Conservation (phyloP, 2,888 invertebrate genomes). For the Archaeoteleia sp. region DNA sequence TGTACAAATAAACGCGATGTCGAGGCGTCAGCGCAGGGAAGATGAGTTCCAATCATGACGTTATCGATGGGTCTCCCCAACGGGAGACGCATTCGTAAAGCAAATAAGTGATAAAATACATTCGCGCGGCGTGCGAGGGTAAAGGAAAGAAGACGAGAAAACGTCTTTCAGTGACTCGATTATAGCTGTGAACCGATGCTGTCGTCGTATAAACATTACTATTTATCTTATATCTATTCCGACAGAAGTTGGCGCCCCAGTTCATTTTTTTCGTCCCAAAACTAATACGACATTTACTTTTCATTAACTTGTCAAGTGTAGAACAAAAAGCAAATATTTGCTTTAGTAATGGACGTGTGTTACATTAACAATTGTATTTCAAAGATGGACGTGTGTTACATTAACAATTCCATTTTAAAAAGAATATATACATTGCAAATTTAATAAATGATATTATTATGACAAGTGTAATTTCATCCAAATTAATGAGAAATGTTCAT, state of each 20-base stretch:
- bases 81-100: slow-evolving; percentile 17
- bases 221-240: slow-evolving; percentile 38
- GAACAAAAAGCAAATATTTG: no score
- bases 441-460: no score
- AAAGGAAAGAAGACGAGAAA: slow-evolving; percentile 7
- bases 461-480: no score
- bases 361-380: no score
- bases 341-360: no score
- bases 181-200: slow-evolving; percentile 33
- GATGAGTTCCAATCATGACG: slow-evolving; percentile 26
- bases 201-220: slow-evolving; percentile 26
- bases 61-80: slow-evolving; percentile 28
- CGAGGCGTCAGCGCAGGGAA: not conserved
- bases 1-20: slow-evolving; percentile 23
- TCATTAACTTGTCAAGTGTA: no score
- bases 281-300: no score
- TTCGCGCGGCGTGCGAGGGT: slow-evolving; percentile 12
- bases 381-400: no score
- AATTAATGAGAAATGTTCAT: no score
- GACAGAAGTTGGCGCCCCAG: slow-evolving; percentile 26
- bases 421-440: no score
- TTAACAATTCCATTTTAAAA: no score
- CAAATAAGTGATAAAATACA: slow-evolving; percentile 42
- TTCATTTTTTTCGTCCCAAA: no score
- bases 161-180: slow-evolving; percentile 35